phyloP scores from a whole-genome alignment of 2,888 invertebrate genomes.

The Acanthosepion esculentum region DNA sequence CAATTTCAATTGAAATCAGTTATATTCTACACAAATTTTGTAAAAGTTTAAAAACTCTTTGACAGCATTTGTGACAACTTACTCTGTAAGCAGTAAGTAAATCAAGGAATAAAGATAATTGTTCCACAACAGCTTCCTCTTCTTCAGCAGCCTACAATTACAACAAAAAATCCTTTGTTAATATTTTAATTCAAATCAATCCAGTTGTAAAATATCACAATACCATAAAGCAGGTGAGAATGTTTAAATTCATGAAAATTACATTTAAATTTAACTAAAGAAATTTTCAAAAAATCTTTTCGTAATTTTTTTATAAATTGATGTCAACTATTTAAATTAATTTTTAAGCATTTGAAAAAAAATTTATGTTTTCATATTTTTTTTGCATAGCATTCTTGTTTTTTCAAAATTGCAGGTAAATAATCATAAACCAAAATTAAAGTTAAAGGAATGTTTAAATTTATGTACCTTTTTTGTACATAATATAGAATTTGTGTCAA shows the following conservation, averaged over 20 bases:
- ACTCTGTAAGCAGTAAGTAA: constrained; percentile 72
- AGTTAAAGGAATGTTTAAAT: no score
- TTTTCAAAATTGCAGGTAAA: no score
- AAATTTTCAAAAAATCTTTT: no score
- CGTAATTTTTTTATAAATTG: neutral
- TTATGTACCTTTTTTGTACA: no score
- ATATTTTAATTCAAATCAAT: neutral
- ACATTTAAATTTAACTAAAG: neutral
- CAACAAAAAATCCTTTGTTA: neutral
- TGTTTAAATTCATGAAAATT: neutral
- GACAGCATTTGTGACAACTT: constrained; percentile 48
- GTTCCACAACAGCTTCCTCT: constrained; percentile 72
- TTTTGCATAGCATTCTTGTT: no score
- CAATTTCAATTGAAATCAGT: no score
- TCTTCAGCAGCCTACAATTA: constrained; percentile 67
- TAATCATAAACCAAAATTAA: no score
- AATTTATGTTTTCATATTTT: no score
- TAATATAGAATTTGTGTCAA: no score
- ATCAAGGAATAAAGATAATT: constrained; percentile 72
- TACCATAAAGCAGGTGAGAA: no score
- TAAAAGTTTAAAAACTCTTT: neutral
- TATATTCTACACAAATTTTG: no score
- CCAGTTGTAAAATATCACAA: neutral
- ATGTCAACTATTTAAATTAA: neutral
- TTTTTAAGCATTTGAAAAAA: no score